Evolutionary conservation across 2,888 invertebrate genomes (phyloP).

Genomic region (Minunthozetes semirufus): DNA sequence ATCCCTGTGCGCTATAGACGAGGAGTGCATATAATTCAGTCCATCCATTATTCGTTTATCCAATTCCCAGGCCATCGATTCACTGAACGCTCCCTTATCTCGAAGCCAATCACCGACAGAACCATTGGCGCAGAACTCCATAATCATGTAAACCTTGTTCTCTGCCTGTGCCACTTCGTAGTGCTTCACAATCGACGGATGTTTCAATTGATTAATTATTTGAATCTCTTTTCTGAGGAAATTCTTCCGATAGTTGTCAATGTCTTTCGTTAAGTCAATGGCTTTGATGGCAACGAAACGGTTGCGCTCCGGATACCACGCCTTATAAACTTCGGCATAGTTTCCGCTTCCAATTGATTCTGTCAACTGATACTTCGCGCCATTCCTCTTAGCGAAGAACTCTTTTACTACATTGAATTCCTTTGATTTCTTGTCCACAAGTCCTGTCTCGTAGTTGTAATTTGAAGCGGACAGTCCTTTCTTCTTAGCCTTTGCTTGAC

Average conservation of each 20-base stretch:
- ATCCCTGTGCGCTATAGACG: conserved; percentile 64
- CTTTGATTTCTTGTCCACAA: too few relatives aligned
- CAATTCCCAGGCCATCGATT: not conserved
- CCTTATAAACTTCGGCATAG: not conserved
- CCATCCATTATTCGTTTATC: not conserved
- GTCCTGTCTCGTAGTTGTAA: too few relatives aligned
- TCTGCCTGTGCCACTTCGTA: too few relatives aligned
- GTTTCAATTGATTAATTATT: conserved; percentile 48
- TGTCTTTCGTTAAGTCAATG: conserved; percentile 12
- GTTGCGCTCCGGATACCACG: not conserved
- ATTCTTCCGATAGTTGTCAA: conserved; percentile 41
- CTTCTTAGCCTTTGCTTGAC: too few relatives aligned
- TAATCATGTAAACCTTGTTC: too few relatives aligned
- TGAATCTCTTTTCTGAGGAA: conserved; percentile 49
- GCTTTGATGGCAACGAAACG: conserved; percentile 11
- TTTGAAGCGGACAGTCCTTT: too few relatives aligned
- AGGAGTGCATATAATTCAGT: conserved; percentile 4
- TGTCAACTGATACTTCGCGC: not conserved
- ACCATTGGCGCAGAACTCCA: too few relatives aligned
- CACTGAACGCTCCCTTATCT: conserved; percentile 41
- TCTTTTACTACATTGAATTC: too few relatives aligned
- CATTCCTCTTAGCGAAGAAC: too few relatives aligned
- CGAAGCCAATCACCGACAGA: conserved; percentile 46
- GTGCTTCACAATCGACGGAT: too few relatives aligned
- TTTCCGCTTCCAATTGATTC: too few relatives aligned